phyloP scores from a whole-genome alignment of 2,888 invertebrate genomes.

The Harpagoxenus sublaevis region DNA sequence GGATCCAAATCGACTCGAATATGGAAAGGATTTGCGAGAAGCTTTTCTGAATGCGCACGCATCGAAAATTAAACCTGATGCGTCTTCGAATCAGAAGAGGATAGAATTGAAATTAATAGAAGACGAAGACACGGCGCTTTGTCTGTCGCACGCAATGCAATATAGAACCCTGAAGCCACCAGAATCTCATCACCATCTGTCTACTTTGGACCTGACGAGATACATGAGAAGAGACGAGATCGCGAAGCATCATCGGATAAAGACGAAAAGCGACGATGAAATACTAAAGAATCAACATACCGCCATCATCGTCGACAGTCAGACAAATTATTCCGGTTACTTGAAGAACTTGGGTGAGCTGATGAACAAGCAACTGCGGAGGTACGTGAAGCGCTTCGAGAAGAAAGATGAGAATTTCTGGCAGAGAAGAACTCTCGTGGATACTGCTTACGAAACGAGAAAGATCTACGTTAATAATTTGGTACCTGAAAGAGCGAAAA shows the following conservation, averaged over 20 bases:
- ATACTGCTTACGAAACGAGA: constrained; percentile 47
- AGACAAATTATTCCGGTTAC: constrained; percentile 38
- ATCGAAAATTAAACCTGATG: background rate
- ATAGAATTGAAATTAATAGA: background rate
- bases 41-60: constrained; percentile 63
- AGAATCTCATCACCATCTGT: constrained; percentile 35
- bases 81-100: background rate
- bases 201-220: constrained; percentile 51
- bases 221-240: constrained; percentile 48
- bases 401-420: constrained; percentile 23
- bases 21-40: constrained; percentile 70
- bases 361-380: constrained; percentile 6
- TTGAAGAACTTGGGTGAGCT: constrained; percentile 40
- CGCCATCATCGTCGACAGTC: constrained; percentile 36
- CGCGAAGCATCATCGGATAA: background rate
- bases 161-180: constrained; percentile 51
- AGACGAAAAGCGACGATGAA: constrained; percentile 39
- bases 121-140: background rate
- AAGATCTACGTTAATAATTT: constrained; percentile 23
- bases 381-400: constrained; percentile 28
- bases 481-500: background rate
- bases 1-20: constrained; percentile 67
- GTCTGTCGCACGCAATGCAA: constrained; percentile 10
- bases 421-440: constrained; percentile 39
- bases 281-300: background rate